These are phyloP conservation scores for Dendrolimus punctatus DNA, from an alignment of 1,140 invertebrate species.

Conservation along the genomic window DNA sequence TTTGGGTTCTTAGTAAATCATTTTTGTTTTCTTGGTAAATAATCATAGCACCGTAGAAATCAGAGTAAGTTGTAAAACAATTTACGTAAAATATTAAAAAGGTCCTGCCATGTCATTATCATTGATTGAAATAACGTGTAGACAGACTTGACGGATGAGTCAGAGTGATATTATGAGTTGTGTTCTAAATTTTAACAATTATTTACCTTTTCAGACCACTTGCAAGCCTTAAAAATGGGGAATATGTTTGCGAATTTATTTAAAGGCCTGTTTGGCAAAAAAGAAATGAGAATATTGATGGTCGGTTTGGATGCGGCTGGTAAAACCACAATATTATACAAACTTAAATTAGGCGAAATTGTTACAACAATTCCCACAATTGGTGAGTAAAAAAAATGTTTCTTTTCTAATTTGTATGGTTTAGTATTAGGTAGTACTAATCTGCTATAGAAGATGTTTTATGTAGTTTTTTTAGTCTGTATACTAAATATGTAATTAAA, in stretches of 20 bases:
- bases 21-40: background rate
- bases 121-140: conserved; percentile 66
- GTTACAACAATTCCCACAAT: conserved; percentile 99
- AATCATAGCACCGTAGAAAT: no score
- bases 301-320: conserved; percentile 98
- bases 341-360: conserved; percentile 99
- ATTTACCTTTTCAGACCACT: conserved; percentile 67
- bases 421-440: no score
- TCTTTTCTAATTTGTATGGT: no score
- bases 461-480: no score
- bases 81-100: conserved; percentile 27
- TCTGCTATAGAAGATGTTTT: no score
- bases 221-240: conserved; percentile 80
- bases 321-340: conserved; percentile 99
- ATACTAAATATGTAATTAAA: no score
- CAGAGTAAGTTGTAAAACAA: conserved; percentile 10
- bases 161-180: conserved; percentile 33
- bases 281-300: conserved; percentile 99
- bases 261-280: conserved; percentile 98
- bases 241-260: conserved; percentile 90
- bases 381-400: conserved; percentile 77
- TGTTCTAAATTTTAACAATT: conserved; percentile 33
- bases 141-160: conserved; percentile 49
- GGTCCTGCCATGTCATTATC: conserved; percentile 69
- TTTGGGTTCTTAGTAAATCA: conserved; percentile 1